Evolutionary conservation across 2,888 invertebrate species (phyloP), one percentile per base, ranked within the genome.

Genomic region (Bellardia pandia): DNA sequence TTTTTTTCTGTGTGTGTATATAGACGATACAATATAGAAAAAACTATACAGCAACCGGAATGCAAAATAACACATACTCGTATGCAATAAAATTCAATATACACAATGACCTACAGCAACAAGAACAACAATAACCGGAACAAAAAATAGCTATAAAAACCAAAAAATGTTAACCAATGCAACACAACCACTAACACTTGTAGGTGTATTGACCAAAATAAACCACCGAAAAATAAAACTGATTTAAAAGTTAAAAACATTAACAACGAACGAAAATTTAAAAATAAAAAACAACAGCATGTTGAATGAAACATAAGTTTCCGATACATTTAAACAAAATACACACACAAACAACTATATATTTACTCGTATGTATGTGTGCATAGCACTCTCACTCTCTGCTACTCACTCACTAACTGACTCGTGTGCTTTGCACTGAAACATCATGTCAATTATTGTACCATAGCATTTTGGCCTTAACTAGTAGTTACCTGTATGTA

Each of bases 171-270:
- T 69, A 77, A 72, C 77, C 69, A 81, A 81, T 81, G 81, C 84
- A 85, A 85, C 74, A 81, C 74, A 87, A 81, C 86, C 86, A 56
- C 86, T 48, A 85, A 87, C 77, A 87, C 84, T 75, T 87, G 86
- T 85, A 85, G 84, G 77, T 83, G 66, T 72, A 48, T 37, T 40
- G 40, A 76, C 56, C 69, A 75, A 76, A 76, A 72, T 51, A 76
- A 76, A 8, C 42, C 42, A 66, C 42, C 4, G 13, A 13, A 30
- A 45, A 68, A 81, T n/a, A 85, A 74, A 23, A 37, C 7, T 68
- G 74, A 53, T 75, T 85, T 60, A 66, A 72, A 72, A 11, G 42
- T 68, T 71, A 42, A 40, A 82, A 76, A 53, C 48, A 8, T 48
- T 40, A 69, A 30, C 14, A 75, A 40, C 51, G 40, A 42, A 62